Evolutionary conservation across 2,113 vertebrate species (phyloP), one percentile per base, ranked within the genome.

Genomic region (Euleptes europaea): DNA sequence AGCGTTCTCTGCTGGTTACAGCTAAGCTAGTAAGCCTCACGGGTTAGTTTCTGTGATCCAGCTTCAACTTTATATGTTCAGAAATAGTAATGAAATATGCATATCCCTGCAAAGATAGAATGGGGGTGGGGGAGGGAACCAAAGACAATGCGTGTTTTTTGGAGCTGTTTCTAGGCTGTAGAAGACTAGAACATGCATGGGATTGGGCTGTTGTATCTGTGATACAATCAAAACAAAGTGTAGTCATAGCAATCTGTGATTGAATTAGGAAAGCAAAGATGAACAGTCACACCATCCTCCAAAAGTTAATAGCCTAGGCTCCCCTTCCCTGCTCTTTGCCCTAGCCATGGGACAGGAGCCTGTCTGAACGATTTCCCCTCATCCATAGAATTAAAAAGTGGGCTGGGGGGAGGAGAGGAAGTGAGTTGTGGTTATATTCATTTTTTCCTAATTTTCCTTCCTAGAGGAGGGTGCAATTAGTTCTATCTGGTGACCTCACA

Each of bases 401-500:
- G 80, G 47, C 33, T 38, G 67, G 7, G 1, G 28, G 6, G 11
- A 11, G 38, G 79, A 69, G 54, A 31, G 83, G 73, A 51, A 92
- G 66, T 2, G 6, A 89, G 90, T n/a, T 90, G 89, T 95, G 92
- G 91, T 92, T 94, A 88, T 92, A 92, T 82, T 93, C 90, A 88
- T 73, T 91, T 92, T 87, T 88, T 86, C 70, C 91, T 93, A 94
- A 94, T 94, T 94, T 94, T 84, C 86, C 88, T 2, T 94, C 92
- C 91, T 88, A 84, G 5, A 80, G 85, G 92, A 93, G 82, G 88
- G 86, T 84, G 72, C 88, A 94, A 94, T 93, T 92, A 94, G 91
- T 90, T 94, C 93, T 92, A 90, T 92, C 91, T 92, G 88, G 89
- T 94, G 94, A 94, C 92, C 92, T 94, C 93, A 94, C 87, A 4